A percentile compares a stretch with the other conserved stretches of the same genome.
These are phyloP conservation scores for Psylliodes chrysocephalus DNA, from an alignment of 2,888 invertebrate species.

Conservation along the genomic window DNA sequence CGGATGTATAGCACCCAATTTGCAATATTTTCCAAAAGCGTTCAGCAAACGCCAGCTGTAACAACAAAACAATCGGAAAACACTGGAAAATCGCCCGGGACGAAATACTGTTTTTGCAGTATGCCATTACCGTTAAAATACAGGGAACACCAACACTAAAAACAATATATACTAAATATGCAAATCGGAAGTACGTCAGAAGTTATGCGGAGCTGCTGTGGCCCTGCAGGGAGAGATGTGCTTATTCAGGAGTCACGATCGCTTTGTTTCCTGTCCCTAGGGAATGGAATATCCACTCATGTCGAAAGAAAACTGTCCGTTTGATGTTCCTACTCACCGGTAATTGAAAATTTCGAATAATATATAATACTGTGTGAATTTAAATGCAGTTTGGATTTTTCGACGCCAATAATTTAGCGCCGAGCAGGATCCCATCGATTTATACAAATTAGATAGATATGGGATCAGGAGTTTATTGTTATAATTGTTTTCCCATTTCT, in stretches of 20 bases:
- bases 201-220: background rate
- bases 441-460: too few relatives aligned
- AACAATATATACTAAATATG: constrained; percentile 32
- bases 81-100: constrained; percentile 22
- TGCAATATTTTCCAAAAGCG: constrained; percentile 21
- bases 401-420: too few relatives aligned
- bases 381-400: too few relatives aligned
- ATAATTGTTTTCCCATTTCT: too few relatives aligned
- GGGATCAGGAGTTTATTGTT: too few relatives aligned
- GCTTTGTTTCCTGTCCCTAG: constrained; percentile 27
- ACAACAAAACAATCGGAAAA: constrained; percentile 30
- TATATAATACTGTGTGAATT: too few relatives aligned
- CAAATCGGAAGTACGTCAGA: constrained; percentile 24
- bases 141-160: constrained; percentile 22
- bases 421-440: too few relatives aligned
- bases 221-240: constrained; percentile 14
- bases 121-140: constrained; percentile 29
- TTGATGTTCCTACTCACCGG: constrained; percentile 8
- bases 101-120: constrained; percentile 33
- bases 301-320: constrained; percentile 18
- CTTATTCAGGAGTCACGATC: constrained; percentile 26
- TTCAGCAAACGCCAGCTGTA: constrained; percentile 26
- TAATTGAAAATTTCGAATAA: constrained; percentile 8
- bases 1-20: too few relatives aligned
- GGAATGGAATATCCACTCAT: constrained; percentile 27